Percentiles rank a stretch among this genome's conserved stretches.
Evolutionary conservation across 1,140 invertebrate genomes (phyloP).

Genomic region (Drosophila lowei): DNA sequence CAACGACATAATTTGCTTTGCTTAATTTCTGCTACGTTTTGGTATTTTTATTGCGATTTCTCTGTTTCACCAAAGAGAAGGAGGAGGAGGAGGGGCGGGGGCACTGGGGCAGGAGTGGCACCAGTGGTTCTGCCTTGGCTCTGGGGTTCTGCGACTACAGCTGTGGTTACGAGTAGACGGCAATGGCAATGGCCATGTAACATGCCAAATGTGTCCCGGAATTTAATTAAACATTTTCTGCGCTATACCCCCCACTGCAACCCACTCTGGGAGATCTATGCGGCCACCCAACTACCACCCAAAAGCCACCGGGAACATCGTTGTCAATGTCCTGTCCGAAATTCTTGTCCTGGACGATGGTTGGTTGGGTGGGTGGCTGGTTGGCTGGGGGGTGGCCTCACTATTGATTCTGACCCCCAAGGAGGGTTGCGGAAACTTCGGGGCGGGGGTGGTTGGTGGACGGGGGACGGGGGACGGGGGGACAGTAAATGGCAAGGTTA

Average conservation of each 20-base stretch:
- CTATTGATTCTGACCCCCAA: conserved; percentile 56
- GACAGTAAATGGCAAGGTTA: conserved; percentile 67
- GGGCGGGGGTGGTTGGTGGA: conserved; percentile 1
- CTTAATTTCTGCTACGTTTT: conserved; percentile 75
- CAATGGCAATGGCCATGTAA: conserved; percentile 46
- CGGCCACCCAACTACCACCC: neutral
- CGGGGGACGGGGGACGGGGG: neutral
- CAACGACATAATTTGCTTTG: conserved; percentile 76
- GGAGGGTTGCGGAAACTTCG: neutral
- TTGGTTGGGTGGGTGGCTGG: neutral
- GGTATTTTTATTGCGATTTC: conserved; percentile 80
- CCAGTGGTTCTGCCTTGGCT: neutral
- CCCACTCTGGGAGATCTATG: neutral
- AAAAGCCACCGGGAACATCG: conserved; percentile 17
- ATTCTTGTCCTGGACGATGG: conserved; percentile 53
- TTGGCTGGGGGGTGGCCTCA: neutral
- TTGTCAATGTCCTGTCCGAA: conserved; percentile 55
- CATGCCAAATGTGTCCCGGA: conserved; percentile 80
- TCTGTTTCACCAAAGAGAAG: conserved; percentile 41
- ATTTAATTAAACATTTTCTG: conserved; percentile 81
- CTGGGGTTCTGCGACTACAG: conserved; percentile 16
- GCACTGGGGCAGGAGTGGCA: neutral
- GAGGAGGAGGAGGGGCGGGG: no score
- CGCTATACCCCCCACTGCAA: conserved; percentile 29
- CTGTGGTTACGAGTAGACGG: conserved; percentile 52